phyloP scores from a whole-genome alignment of 2,113 vertebrate genomes.

The Camarhynchus parvulus region DNA sequence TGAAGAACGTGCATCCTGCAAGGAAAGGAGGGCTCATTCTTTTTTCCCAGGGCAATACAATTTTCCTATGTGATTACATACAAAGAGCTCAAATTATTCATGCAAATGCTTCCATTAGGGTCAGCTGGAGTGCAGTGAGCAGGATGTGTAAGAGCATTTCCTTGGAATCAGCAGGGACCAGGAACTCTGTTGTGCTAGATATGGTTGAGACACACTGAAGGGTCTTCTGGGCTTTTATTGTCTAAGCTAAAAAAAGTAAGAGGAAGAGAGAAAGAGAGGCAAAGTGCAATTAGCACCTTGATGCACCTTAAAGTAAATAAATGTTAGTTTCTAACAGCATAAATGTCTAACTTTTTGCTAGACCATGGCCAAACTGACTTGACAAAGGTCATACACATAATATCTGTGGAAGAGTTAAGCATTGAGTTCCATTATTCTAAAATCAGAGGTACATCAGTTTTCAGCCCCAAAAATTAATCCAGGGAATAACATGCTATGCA shows the following conservation, averaged over 20 bases:
- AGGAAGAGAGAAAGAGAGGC: not conserved
- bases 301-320: not conserved
- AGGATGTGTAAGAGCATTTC: conserved; percentile 11
- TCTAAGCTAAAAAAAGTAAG: not conserved
- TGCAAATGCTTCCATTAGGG: conserved; percentile 12
- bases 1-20: not conserved
- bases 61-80: conserved; percentile 28
- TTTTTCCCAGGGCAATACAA: not conserved
- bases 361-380: not conserved
- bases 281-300: not conserved
- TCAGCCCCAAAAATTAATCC: not conserved
- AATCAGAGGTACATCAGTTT: not conserved
- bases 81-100: conserved; percentile 16
- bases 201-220: not conserved
- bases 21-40: not conserved
- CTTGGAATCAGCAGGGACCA: not conserved
- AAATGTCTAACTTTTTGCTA: not conserved
- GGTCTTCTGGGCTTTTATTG: not conserved
- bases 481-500: not conserved
- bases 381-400: not conserved
- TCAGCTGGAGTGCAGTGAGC: not conserved
- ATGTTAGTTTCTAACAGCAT: not conserved
- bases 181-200: conserved; percentile 10
- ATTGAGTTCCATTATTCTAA: not conserved
- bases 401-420: not conserved